phyloP scores from a whole-genome alignment of 2,888 invertebrate species.

The Tinea semifulvella region DNA sequence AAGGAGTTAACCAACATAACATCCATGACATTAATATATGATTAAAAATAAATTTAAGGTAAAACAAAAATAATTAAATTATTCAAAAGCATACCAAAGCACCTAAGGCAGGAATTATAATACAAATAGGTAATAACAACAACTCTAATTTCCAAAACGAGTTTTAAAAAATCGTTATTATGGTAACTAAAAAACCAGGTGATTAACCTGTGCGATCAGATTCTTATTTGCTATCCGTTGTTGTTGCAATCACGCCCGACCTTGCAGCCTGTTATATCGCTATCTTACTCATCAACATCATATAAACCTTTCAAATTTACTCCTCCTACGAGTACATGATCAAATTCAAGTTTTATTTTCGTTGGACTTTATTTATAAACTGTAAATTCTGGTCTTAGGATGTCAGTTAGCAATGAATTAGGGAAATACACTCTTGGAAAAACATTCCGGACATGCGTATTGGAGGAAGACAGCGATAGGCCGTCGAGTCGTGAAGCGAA shows the following conservation, averaged over 20 bases:
- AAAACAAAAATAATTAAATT: too few species aligned
- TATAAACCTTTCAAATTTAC: background rate
- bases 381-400: too few species aligned
- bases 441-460: slow-evolving; percentile 58
- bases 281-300: background rate
- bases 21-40: too few species aligned
- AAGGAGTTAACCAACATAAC: too few species aligned
- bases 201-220: slow-evolving; percentile 33
- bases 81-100: too few species aligned
- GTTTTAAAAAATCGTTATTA: slow-evolving; percentile 11
- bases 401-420: slow-evolving; percentile 22
- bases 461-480: slow-evolving; percentile 47
- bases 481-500: slow-evolving; percentile 18
- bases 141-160: slow-evolving; percentile 2
- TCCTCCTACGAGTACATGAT: background rate
- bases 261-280: slow-evolving; percentile 27
- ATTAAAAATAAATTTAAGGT: too few species aligned
- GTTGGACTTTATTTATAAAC: too few species aligned
- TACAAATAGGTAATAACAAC: too few species aligned
- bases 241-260: slow-evolving; percentile 46
- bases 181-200: slow-evolving; percentile 33
- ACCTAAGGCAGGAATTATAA: too few species aligned
- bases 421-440: slow-evolving; percentile 36
- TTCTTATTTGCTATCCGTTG: slow-evolving; percentile 33
- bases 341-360: background rate